Base-by-base conservation (phyloP, 2,797 vertebrate genomes). In the Euthynnus affinis region DNA sequence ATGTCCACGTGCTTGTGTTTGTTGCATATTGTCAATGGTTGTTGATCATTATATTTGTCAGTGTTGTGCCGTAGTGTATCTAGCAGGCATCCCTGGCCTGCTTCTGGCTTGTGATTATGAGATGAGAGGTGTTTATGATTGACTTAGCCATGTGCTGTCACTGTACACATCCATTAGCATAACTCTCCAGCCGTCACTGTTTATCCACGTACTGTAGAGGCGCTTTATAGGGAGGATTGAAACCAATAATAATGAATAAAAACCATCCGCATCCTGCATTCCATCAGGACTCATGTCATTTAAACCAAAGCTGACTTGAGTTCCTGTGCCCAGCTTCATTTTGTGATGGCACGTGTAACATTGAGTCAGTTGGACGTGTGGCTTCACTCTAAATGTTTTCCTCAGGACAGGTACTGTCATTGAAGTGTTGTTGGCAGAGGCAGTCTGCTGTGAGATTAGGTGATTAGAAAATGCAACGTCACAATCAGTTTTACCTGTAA, bases 121-220 rank as follows among this genome's bases (percentile, higher is more conserved):
- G 92, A 93, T 92, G 81, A 95, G 92, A 93, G 88, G 75, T 74
- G 65, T 88, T 87, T 85, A 55, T 91, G 93, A 95, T 93, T 92
- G 93, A 94, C 89, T 93, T 87, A 92, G 87, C 90, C 88, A 87
- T 92, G 81, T 72, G 79, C 91, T 89, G 89, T 91, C 91, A 89
- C 86, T 86, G 89, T 86, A 92, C 84, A 75, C 82, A 86, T 70
- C 74, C 85, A 93, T 93, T 93, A 94, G 87, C 84, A 82, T 91
- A 90, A 89, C 86, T 92, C 82, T 61, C 62, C 29, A 53, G 85
- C 82, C 79, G 81, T 83, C 87, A 70, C 76, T 57, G 80, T 75
- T 91, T 62, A 91, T 89, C 80, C 71, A 22, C 72, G 25, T 53
- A 22, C 69, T 44, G 82, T 51, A 34, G 75, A 80, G 66, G 49